phyloP scores from a whole-genome alignment of 2,797 vertebrate species.

The Protosalanx chinensis region DNA sequence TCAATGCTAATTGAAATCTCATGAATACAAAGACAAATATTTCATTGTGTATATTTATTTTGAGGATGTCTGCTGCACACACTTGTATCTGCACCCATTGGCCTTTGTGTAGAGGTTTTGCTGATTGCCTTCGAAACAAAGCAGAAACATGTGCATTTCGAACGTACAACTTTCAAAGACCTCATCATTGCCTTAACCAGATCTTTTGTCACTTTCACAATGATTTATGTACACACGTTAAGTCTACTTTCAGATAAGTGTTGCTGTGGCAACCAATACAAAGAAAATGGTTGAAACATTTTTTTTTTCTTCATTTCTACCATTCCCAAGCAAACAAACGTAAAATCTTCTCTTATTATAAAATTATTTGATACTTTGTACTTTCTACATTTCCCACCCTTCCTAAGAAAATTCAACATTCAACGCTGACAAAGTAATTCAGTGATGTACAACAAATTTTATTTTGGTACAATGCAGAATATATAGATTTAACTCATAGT shows the following conservation, averaged over 20 bases:
- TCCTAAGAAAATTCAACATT: background rate
- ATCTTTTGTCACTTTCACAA: no score
- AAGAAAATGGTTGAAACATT: background rate
- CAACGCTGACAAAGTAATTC: background rate
- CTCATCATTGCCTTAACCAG: background rate
- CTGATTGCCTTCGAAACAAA: no score
- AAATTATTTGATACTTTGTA: no score
- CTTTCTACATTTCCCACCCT: background rate
- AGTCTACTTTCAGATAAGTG: background rate
- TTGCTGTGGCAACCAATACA: background rate
- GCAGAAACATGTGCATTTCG: no score
- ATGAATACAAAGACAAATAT: constrained; percentile 10
- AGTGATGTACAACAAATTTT: background rate
- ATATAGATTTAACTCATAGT: constrained; percentile 11
- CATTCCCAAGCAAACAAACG: no score
- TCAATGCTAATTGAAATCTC: constrained; percentile 2
- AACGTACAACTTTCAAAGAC: no score
- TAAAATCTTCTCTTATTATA: background rate
- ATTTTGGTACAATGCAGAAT: constrained; percentile 1
- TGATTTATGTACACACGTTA: background rate
- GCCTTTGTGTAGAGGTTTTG: background rate
- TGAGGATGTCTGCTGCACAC: background rate
- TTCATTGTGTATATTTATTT: background rate
- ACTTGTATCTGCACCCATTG: background rate
- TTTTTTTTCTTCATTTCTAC: no score